Conservation (phyloP, 2,888 invertebrate genomes). For the Lamellibrachia satsuma region DNA sequence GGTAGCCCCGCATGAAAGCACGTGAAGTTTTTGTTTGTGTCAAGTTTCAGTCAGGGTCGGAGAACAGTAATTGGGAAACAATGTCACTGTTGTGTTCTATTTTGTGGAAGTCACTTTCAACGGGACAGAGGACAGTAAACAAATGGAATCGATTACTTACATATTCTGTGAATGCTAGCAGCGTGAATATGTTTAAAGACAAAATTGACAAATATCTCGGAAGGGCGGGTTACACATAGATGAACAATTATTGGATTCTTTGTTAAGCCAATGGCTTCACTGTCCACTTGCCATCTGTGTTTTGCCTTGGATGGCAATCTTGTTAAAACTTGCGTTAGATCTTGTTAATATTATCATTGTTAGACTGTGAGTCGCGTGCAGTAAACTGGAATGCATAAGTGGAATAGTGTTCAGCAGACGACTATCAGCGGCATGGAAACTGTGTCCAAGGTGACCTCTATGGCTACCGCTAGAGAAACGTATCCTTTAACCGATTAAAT, state of each 20-base stretch:
- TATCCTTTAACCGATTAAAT: not conserved
- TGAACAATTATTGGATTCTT: no score
- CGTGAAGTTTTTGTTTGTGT: not conserved
- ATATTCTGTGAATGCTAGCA: no score
- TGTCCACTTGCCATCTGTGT: no score
- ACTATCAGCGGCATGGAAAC: not conserved
- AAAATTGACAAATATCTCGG: no score
- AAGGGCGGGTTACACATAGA: no score
- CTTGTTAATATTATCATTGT: not conserved
- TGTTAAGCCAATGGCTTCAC: no score
- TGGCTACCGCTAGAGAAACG: not conserved
- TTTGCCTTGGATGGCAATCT: no score
- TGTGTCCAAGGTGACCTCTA: not conserved
- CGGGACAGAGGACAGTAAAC: no score
- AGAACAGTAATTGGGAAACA: not conserved
- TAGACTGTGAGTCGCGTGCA: not conserved
- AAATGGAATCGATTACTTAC: no score
- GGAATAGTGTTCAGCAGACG: not conserved
- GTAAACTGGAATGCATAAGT: not conserved
- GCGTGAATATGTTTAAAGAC: no score
- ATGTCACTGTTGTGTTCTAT: not conserved
- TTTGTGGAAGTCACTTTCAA: not conserved
- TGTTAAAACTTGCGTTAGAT: no score
- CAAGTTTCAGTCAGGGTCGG: not conserved
- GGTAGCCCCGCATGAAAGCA: not conserved